These are phyloP conservation scores for Nemopilema nomurai DNA, from an alignment of 30 jellyfish, hydroid and myxozoan species.

Conservation along the genomic window DNA sequence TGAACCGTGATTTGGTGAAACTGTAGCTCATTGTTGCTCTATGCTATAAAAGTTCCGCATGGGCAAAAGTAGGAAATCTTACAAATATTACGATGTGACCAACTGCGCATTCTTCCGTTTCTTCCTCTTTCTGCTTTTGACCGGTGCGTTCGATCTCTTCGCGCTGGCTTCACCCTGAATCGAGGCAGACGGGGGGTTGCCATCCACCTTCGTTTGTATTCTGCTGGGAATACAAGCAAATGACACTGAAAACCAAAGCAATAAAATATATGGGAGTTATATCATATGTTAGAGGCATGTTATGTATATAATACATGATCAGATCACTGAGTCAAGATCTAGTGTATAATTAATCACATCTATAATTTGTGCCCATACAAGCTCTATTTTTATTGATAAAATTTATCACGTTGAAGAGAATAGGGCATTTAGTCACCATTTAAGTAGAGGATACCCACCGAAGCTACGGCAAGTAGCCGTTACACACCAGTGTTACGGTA, in stretches of 20 bases:
- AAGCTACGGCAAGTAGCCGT: too few relatives aligned
- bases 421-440: too few relatives aligned
- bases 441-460: too few relatives aligned
- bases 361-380: too few relatives aligned
- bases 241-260: not conserved
- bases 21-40: not conserved
- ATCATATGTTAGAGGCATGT: too few relatives aligned
- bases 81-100: not conserved
- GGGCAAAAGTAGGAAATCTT: not conserved
- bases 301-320: too few relatives aligned
- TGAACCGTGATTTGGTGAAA: not conserved
- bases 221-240: not conserved
- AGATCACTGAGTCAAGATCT: too few relatives aligned
- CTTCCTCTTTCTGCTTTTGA: constrained; percentile 2
- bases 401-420: too few relatives aligned
- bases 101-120: not conserved
- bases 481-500: too few relatives aligned
- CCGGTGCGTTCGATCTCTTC: not conserved
- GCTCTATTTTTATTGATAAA: too few relatives aligned
- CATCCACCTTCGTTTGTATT: not conserved
- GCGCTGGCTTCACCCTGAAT: not conserved
- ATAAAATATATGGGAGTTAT: too few relatives aligned
- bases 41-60: not conserved
- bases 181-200: not conserved
- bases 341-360: too few relatives aligned